These are phyloP conservation scores for Sebastes diaconus DNA, from an alignment of 2,797 vertebrate genomes.

Conservation along the genomic window DNA sequence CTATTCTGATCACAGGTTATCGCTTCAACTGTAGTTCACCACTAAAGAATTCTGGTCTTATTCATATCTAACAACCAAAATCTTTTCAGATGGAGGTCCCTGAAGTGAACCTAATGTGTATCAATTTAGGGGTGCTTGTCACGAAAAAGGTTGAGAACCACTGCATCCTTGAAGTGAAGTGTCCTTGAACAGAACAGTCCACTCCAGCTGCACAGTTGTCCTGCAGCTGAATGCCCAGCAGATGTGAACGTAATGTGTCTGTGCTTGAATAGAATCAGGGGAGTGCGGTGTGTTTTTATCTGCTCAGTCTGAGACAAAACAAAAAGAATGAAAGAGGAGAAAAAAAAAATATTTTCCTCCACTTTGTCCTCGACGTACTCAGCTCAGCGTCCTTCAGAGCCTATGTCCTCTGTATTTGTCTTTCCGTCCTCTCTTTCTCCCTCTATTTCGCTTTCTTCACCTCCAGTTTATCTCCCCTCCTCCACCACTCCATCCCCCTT, in stretches of 20 bases:
- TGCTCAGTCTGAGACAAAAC: not conserved
- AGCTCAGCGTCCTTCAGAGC: conserved; percentile 1
- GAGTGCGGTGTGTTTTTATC: not conserved
- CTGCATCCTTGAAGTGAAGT: no score
- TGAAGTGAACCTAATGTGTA: not conserved
- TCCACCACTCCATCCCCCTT: not conserved
- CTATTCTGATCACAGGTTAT: no score
- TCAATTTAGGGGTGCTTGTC: no score
- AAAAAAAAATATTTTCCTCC: not conserved
- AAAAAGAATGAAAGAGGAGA: not conserved
- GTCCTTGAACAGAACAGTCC: no score
- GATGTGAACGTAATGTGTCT: not conserved
- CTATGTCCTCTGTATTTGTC: not conserved
- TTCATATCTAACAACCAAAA: no score
- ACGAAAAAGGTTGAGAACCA: no score
- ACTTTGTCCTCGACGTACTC: conserved; percentile 7
- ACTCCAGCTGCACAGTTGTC: no score
- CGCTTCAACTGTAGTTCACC: no score
- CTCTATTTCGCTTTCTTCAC: not conserved
- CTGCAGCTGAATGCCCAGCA: not conserved
- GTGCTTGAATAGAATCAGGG: not conserved
- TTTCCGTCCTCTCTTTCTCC: not conserved
- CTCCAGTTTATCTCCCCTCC: not conserved
- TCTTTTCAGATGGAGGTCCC: not conserved
- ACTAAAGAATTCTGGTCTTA: no score